Conservation (phyloP, 1,140 invertebrate species). For the Procambarus clarkii region DNA sequence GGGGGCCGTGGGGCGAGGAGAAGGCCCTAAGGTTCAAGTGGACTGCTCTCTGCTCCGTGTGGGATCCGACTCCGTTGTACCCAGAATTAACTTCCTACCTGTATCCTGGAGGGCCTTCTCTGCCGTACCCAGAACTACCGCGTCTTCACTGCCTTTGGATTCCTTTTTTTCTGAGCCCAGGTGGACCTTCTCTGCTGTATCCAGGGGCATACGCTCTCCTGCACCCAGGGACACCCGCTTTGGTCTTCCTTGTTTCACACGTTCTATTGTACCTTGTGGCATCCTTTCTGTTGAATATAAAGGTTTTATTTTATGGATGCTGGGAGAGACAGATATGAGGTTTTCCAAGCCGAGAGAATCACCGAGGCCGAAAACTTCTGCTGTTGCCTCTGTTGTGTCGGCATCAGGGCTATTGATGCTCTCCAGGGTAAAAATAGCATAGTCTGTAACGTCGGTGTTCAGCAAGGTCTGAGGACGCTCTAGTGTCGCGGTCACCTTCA, state of each 20-base stretch:
- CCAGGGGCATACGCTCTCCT: background rate
- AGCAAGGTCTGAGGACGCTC: slow-evolving; percentile 21
- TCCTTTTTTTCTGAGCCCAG: background rate
- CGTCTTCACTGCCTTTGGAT: too few species aligned
- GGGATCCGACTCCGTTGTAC: background rate
- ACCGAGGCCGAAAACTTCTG: background rate
- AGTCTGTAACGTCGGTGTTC: slow-evolving; percentile 22
- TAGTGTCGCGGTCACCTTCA: background rate
- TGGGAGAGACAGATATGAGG: background rate
- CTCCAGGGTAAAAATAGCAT: background rate
- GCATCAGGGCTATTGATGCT: background rate
- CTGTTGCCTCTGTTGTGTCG: too few species aligned
- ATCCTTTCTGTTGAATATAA: background rate
- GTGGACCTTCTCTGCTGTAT: background rate
- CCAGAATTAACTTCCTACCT: background rate
- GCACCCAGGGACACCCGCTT: background rate
- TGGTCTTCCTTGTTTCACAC: background rate
- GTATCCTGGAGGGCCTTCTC: background rate
- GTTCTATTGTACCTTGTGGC: background rate
- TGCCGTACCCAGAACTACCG: background rate
- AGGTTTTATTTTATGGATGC: background rate
- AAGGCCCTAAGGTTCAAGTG: background rate
- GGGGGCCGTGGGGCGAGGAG: too few species aligned
- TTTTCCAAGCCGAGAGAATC: background rate
- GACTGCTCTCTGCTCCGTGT: background rate